These are phyloP conservation scores for Eristalis arbustorum DNA, from an alignment of 2,888 invertebrate species.

Conservation along the genomic window DNA sequence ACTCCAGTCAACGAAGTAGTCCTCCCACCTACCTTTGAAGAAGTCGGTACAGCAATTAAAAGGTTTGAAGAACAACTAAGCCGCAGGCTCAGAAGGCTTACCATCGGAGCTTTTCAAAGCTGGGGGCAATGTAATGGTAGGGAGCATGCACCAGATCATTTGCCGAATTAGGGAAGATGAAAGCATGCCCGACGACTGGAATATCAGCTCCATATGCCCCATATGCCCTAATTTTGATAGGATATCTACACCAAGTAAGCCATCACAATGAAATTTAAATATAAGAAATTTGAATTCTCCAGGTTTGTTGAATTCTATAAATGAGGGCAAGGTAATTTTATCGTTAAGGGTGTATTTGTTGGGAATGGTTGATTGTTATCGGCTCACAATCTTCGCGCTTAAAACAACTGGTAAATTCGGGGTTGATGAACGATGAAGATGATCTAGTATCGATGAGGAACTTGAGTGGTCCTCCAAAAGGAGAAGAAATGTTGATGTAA, in stretches of 20 bases:
- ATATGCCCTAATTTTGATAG: too few species aligned
- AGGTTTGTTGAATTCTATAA: slow-evolving; percentile 19
- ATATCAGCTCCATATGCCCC: too few species aligned
- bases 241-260: not conserved
- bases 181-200: too few species aligned
- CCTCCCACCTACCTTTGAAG: too few species aligned
- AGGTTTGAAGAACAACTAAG: too few species aligned
- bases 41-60: too few species aligned
- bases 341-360: not conserved
- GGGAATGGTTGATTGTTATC: not conserved
- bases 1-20: too few species aligned
- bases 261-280: not conserved
- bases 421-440: slow-evolving; percentile 7
- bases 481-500: not conserved
- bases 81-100: too few species aligned
- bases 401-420: not conserved
- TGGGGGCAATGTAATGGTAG: too few species aligned
- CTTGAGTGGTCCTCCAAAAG: not conserved
- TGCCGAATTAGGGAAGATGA: too few species aligned
- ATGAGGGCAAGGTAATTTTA: not conserved
- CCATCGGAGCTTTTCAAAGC: too few species aligned
- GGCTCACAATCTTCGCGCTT: not conserved
- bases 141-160: too few species aligned
- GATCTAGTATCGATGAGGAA: not conserved
- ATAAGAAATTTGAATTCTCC: not conserved